A percentile compares a stretch with the other conserved stretches of the same genome.
phyloP scores from a whole-genome alignment of 2,888 invertebrate species.

The Cheiracanthium punctorium region DNA sequence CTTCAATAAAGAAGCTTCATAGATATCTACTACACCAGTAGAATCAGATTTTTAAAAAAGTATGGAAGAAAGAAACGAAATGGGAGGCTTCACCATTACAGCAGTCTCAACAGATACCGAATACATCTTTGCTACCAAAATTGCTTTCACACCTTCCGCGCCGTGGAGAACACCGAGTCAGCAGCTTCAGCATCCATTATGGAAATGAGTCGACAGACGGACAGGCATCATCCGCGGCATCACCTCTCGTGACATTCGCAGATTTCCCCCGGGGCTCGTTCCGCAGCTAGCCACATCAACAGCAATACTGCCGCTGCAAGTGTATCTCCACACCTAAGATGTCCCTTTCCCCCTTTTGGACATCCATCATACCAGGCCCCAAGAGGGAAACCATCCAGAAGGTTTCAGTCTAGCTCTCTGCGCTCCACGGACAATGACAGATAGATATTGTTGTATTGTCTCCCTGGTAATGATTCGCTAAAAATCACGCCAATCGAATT shows the following conservation, averaged over 20 bases:
- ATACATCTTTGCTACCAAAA: not conserved
- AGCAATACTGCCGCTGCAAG: constrained; percentile 47
- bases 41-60: too few species aligned
- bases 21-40: too few species aligned
- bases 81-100: too few species aligned
- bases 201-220: constrained; percentile 49
- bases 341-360: constrained; percentile 23
- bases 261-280: constrained; percentile 60
- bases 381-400: not conserved
- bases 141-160: not conserved
- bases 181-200: constrained; percentile 59
- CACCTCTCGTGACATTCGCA: constrained; percentile 65
- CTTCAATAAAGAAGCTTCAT: too few species aligned
- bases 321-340: constrained; percentile 62
- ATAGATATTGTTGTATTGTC: constrained; percentile 35
- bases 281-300: constrained; percentile 38
- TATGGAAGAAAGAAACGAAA: too few species aligned
- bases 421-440: constrained; percentile 53
- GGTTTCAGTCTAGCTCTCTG: constrained; percentile 1
- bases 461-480: constrained; percentile 64
- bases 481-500: constrained; percentile 70
- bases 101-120: not conserved
- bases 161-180: not conserved
- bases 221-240: constrained; percentile 52
- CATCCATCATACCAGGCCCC: constrained; percentile 53